Conservation (phyloP, 2,888 invertebrate species). For the Steromphala cineraria region DNA sequence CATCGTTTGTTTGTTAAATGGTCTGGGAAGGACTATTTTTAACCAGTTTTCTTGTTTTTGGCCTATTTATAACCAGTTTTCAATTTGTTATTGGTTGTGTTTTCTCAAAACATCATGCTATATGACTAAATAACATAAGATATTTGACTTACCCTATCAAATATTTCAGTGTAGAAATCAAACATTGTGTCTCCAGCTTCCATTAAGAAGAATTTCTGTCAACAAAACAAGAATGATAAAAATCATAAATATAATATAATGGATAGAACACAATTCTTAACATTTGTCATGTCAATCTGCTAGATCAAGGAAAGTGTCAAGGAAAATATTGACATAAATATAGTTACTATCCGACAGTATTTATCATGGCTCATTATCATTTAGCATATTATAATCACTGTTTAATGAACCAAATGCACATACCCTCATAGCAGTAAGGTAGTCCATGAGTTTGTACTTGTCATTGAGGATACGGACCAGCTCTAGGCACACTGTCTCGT, state of each 20-base stretch:
- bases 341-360: too few species aligned
- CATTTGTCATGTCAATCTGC: too few species aligned
- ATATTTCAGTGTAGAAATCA: constrained; percentile 74
- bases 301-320: too few species aligned
- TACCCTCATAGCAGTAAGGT: constrained; percentile 69
- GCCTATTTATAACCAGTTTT: not conserved
- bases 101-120: too few species aligned
- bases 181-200: constrained; percentile 75
- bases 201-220: constrained; percentile 73
- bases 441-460: constrained; percentile 67
- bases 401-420: too few species aligned
- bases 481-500: constrained; percentile 57
- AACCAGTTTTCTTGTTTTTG: too few species aligned
- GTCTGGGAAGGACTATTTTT: not conserved
- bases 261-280: too few species aligned
- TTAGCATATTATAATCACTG: too few species aligned
- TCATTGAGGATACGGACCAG: constrained; percentile 66
- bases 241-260: too few species aligned
- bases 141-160: constrained; percentile 68
- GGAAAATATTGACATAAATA: too few species aligned
- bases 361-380: too few species aligned
- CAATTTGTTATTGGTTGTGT: not conserved
- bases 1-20: not conserved
- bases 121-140: not conserved
- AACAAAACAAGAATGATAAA: not conserved